Conservation (phyloP, 2,113 vertebrate genomes). For the Phylloscopus trochiloides region DNA sequence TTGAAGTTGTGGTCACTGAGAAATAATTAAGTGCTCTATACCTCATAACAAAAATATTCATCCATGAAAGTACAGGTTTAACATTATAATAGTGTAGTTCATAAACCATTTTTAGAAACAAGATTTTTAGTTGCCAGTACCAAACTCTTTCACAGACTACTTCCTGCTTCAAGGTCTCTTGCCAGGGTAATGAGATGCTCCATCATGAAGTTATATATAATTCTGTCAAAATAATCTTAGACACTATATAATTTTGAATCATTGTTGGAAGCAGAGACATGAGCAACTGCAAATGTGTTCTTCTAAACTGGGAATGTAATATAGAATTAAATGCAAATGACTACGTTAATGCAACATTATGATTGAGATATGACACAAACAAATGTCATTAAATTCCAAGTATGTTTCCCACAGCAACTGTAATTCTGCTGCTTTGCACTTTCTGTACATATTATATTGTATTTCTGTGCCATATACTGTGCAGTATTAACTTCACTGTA, state of each 20-base stretch:
- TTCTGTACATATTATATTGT: constrained; percentile 4
- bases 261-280: constrained; percentile 17
- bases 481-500: neutral
- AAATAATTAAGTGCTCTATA: neutral
- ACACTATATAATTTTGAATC: constrained; percentile 45
- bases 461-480: neutral
- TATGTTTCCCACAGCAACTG: constrained; percentile 41
- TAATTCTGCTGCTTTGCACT: constrained; percentile 35
- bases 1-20: neutral
- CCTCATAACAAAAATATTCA: neutral
- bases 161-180: constrained; percentile 36
- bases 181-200: constrained; percentile 43
- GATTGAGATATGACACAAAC: constrained; percentile 61
- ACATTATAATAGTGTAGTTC: neutral
- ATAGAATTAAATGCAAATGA: constrained; percentile 66
- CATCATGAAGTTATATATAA: constrained; percentile 31
- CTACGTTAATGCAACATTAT: constrained; percentile 33
- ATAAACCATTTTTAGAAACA: neutral
- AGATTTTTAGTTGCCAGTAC: neutral
- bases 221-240: constrained; percentile 50
- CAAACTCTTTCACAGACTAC: neutral
- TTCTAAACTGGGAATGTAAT: constrained; percentile 51
- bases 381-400: constrained; percentile 53
- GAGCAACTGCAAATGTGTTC: constrained; percentile 33
- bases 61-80: neutral